Conservation (phyloP, 2,888 invertebrate species). For the Heterodera filipjevi region DNA sequence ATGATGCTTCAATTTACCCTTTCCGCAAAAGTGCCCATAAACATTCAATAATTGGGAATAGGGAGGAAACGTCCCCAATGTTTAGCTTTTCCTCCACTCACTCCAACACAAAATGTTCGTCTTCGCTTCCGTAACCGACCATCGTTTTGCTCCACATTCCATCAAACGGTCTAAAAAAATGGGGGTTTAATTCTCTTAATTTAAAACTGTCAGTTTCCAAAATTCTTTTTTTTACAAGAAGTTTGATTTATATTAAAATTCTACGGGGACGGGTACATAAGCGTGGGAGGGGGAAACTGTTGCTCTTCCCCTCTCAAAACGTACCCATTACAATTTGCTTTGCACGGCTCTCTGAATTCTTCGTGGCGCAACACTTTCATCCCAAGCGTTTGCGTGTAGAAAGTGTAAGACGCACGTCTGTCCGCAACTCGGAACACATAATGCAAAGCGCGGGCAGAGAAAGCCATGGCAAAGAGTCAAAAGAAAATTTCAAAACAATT, state of each 20-base stretch:
- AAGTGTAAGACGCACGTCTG: slow-evolving; percentile 80
- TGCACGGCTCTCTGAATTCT: slow-evolving; percentile 94
- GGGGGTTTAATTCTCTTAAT: not conserved
- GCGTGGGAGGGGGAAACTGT: too few species aligned
- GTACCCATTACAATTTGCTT: slow-evolving; percentile 95
- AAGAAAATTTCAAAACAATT: not conserved
- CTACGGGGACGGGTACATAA: too few species aligned
- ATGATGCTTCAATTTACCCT: too few species aligned
- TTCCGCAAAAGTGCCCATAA: too few species aligned
- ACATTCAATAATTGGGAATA: too few species aligned
- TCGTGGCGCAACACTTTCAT: slow-evolving; percentile 93
- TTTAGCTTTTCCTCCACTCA: not conserved
- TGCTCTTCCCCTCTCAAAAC: slow-evolving; percentile 38
- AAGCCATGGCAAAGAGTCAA: slow-evolving; percentile 10
- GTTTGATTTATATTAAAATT: too few species aligned
- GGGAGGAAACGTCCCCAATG: too few species aligned
- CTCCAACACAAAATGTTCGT: slow-evolving; percentile 90
- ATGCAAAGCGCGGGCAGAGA: slow-evolving; percentile 33
- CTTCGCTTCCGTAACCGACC: slow-evolving; percentile 95
- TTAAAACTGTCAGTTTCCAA: too few species aligned
- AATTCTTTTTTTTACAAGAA: too few species aligned
- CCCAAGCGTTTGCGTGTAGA: slow-evolving; percentile 86
- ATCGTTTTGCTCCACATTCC: slow-evolving; percentile 99
- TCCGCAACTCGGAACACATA: slow-evolving; percentile 92
- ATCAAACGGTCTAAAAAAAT: slow-evolving; percentile 81